Conservation (phyloP, 2,797 vertebrate species). For the Trematomus bernacchii region DNA sequence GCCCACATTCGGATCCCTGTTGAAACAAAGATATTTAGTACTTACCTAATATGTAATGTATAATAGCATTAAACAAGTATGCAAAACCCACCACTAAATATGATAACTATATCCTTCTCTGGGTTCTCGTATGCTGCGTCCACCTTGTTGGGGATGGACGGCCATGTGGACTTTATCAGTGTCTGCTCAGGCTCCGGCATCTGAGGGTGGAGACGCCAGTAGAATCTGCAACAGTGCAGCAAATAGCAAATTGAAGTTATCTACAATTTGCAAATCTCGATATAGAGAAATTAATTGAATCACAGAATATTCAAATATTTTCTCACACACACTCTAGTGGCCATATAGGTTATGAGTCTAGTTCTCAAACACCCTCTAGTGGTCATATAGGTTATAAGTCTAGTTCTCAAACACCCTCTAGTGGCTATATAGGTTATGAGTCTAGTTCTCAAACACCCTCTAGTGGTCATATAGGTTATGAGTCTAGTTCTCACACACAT, state of each 20-base stretch:
- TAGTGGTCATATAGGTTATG: too few species aligned
- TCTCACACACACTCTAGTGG: too few species aligned
- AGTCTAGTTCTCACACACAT: too few species aligned
- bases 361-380: too few species aligned
- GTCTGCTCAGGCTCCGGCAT: conserved; percentile 89
- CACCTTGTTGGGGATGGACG: conserved; percentile 91
- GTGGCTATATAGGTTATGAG: too few species aligned
- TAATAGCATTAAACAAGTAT: neutral
- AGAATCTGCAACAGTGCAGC: conserved; percentile 87
- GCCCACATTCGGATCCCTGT: conserved; percentile 95
- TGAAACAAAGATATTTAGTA: conserved; percentile 15
- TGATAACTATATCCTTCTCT: conserved; percentile 85
- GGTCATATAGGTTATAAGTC: too few species aligned
- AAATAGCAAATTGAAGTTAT: neutral
- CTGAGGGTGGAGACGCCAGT: conserved; percentile 95
- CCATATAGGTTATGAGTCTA: too few species aligned
- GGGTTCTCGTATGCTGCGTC: conserved; percentile 95
- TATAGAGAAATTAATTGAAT: neutral
- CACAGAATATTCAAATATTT: neutral
- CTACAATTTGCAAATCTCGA: neutral
- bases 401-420: too few species aligned
- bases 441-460: too few species aligned
- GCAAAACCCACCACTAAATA: conserved; percentile 83
- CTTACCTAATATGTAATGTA: too few species aligned
- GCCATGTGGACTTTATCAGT: conserved; percentile 93